These are phyloP conservation scores for Colossoma macropomum DNA, from an alignment of 2,113 vertebrate genomes.

Conservation along the genomic window DNA sequence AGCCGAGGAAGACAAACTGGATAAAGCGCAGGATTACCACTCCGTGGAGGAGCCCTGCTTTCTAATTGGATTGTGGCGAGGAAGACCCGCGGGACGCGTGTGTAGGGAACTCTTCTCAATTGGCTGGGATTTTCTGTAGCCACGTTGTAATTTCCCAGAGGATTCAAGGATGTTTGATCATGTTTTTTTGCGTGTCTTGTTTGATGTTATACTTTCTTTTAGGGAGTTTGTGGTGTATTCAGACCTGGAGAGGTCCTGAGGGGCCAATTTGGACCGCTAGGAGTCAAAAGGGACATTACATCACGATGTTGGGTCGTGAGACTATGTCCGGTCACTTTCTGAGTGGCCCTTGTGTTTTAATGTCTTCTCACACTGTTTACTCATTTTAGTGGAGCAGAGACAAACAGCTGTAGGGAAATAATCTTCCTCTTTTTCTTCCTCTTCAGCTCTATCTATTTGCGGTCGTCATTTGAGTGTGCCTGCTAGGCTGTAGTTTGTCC, in stretches of 20 bases:
- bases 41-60: not conserved
- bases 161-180: not conserved
- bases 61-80: conserved; percentile 34
- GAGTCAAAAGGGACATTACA: not conserved
- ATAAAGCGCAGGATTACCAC: not conserved
- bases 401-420: too few relatives aligned
- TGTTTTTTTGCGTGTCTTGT: not conserved
- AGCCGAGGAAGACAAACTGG: conserved; percentile 1
- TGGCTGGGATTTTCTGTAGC: not conserved
- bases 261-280: not conserved
- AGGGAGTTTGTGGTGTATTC: not conserved
- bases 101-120: not conserved
- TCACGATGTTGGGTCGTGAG: not conserved
- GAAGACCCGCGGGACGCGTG: not conserved
- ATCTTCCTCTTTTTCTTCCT: too few relatives aligned
- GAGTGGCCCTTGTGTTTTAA: not conserved
- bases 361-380: not conserved
- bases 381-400: not conserved
- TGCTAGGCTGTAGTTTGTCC: too few relatives aligned
- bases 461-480: too few relatives aligned
- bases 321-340: not conserved
- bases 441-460: too few relatives aligned
- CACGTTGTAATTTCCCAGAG: not conserved
- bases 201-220: not conserved
- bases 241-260: not conserved